Evolutionary conservation across 2,113 vertebrate species (phyloP), one percentile per base, ranked within the genome.

Genomic region (Tyrannus savana): DNA sequence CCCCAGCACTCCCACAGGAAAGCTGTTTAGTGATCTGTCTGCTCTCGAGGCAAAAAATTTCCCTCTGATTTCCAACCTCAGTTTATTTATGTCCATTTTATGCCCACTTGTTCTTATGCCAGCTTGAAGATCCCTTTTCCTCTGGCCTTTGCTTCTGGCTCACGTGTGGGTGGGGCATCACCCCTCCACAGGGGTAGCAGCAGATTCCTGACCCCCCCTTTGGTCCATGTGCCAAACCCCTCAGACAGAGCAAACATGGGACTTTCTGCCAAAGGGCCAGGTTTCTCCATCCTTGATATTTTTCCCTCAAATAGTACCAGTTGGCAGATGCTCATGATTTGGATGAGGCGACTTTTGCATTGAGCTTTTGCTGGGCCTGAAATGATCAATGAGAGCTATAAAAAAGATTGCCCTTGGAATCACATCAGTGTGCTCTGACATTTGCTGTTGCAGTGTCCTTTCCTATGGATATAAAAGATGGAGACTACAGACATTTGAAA

Each of bases 11-110:
- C 94, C 96, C 56, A 95, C 84, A 2, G 84, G 27, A 89, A 96
- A 93, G 94, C 96, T 96, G 96, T 87, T 89, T 42, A 37, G 22
- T 93, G 94, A 78, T 96, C 92, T 66, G 87, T 31, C 81, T 96
- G 87, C 87, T 96, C 94, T 94, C 6, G 0, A 89, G 94, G 87
- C 87, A 89, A 53, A 79, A 44, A 7, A 35, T n/a, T 72, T 74
- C 12, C 55, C 64, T 81, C 68, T 14, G 2, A n/a, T 93, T 96
- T 69, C 59, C 73, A 84, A 2, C 53, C 73, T 77, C 25, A 7
- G 0, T 74, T 77, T 39, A 58, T 89, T 74, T 69, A 39, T 35
- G 68, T 56, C 76, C 14, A 0, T 19, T 80, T 77, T 14, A 52
- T 13, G 39, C 67, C 44, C 25, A 7, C 25, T 50, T 14, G 13